These are phyloP conservation scores for Pseudopodoces humilis DNA, from an alignment of 2,113 vertebrate genomes.

Conservation along the genomic window DNA sequence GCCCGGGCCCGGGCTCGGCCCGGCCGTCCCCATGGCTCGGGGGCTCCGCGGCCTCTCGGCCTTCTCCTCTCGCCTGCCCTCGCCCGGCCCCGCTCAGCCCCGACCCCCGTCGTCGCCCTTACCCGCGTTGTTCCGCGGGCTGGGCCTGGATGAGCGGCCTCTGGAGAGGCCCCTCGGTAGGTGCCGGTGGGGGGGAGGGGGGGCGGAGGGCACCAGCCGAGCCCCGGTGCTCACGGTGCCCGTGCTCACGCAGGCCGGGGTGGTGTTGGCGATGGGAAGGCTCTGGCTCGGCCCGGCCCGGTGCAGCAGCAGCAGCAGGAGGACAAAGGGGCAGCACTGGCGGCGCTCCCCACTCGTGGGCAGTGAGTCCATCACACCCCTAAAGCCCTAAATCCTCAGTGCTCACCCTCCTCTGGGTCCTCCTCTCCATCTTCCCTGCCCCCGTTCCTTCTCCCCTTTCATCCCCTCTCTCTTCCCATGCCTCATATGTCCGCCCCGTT, in stretches of 20 bases:
- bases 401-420: too few relatives aligned
- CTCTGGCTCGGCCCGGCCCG: neutral
- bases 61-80: neutral
- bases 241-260: neutral
- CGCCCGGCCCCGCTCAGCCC: neutral
- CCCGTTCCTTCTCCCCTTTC: too few relatives aligned
- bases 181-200: neutral
- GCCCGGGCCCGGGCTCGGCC: neutral
- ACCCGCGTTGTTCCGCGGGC: neutral
- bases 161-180: neutral
- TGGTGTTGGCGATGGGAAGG: neutral
- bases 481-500: rapidly evolving
- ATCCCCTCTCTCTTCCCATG: neutral
- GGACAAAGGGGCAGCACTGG: neutral
- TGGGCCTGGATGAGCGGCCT: neutral
- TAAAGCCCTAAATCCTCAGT: too few relatives aligned
- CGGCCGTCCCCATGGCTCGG: neutral
- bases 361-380: neutral
- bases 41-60: neutral
- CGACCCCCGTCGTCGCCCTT: neutral
- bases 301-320: neutral
- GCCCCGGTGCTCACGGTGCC: neutral
- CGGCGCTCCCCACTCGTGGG: neutral
- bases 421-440: too few relatives aligned
- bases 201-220: rapidly evolving